Percentiles rank a stretch among this genome's conserved stretches.
phyloP scores from a whole-genome alignment of 2,113 vertebrate genomes.

The Riparia riparia region DNA sequence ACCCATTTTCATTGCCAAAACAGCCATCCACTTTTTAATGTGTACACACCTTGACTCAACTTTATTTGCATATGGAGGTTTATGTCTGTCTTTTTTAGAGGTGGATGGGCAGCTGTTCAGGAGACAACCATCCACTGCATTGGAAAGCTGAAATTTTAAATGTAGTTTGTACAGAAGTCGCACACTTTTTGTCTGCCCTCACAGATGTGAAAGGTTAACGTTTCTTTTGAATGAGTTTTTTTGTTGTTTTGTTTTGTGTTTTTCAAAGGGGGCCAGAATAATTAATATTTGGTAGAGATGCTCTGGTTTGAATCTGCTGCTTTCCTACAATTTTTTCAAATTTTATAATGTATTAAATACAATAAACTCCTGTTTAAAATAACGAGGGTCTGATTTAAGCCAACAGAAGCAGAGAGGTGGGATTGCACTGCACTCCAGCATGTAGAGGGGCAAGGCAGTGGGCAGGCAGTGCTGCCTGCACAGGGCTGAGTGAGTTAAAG shows the following conservation, averaged over 20 bases:
- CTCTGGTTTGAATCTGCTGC: conserved; percentile 81
- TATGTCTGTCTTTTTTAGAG: conserved; percentile 51
- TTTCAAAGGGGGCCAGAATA: conserved; percentile 79
- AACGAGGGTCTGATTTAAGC: conserved; percentile 70
- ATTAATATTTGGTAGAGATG: conserved; percentile 79
- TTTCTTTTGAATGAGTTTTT: conserved; percentile 68
- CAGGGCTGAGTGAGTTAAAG: background rate
- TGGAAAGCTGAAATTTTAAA: conserved; percentile 59
- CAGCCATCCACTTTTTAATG: conserved; percentile 49
- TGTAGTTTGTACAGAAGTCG: conserved; percentile 74
- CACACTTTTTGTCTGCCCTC: conserved; percentile 72
- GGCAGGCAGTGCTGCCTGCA: background rate
- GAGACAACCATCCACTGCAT: conserved; percentile 20
- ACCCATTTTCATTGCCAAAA: conserved; percentile 57
- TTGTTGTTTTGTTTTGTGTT: conserved; percentile 60
- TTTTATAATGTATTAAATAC: conserved; percentile 85
- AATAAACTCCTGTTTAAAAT: conserved; percentile 83
- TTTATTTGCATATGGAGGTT: conserved; percentile 65
- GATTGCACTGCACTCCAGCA: background rate
- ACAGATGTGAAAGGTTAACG: conserved; percentile 73
- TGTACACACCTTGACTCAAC: conserved; percentile 53
- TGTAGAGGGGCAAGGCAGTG: background rate
- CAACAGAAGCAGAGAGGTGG: conserved; percentile 21
- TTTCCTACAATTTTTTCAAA: conserved; percentile 83
- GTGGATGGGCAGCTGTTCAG: conserved; percentile 64